Conservation (phyloP, 2,888 invertebrate genomes). For the Zygaena filipendulae region DNA sequence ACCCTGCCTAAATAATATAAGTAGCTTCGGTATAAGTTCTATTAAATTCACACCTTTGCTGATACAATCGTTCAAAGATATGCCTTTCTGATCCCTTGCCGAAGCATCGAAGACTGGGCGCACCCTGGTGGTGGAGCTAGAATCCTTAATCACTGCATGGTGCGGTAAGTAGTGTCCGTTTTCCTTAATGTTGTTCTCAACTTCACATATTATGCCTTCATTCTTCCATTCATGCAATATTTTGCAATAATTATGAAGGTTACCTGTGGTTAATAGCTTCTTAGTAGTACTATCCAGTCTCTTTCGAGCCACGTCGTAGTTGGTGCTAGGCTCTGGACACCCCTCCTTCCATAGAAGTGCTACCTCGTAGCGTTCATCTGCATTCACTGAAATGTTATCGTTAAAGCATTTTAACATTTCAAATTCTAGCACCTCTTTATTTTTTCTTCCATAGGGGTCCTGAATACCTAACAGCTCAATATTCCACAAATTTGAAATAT, state of each 20-base stretch:
- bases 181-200: background rate
- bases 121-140: conserved; percentile 20
- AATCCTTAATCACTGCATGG: conserved; percentile 18
- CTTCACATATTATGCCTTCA: conserved; percentile 2
- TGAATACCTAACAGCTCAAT: too few relatives aligned
- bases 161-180: conserved; percentile 19
- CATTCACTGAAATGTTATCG: too few relatives aligned
- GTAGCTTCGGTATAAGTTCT: conserved; percentile 16
- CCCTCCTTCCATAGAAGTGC: too few relatives aligned
- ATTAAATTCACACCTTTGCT: conserved; percentile 23
- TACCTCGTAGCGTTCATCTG: too few relatives aligned
- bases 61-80: conserved; percentile 24
- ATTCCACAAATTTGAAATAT: too few relatives aligned
- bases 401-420: too few relatives aligned
- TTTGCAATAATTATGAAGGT: conserved; percentile 4
- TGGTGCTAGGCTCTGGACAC: too few relatives aligned
- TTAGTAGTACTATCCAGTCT: too few relatives aligned
- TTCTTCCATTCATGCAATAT: conserved; percentile 5
- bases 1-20: conserved; percentile 14
- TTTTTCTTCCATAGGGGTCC: too few relatives aligned
- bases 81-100: conserved; percentile 11
- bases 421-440: too few relatives aligned
- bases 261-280: background rate
- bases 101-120: conserved; percentile 25
- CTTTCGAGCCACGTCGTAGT: too few relatives aligned